Evolutionary conservation across 2,888 invertebrate genomes (phyloP).

Genomic region (Oeneis ivallda): DNA sequence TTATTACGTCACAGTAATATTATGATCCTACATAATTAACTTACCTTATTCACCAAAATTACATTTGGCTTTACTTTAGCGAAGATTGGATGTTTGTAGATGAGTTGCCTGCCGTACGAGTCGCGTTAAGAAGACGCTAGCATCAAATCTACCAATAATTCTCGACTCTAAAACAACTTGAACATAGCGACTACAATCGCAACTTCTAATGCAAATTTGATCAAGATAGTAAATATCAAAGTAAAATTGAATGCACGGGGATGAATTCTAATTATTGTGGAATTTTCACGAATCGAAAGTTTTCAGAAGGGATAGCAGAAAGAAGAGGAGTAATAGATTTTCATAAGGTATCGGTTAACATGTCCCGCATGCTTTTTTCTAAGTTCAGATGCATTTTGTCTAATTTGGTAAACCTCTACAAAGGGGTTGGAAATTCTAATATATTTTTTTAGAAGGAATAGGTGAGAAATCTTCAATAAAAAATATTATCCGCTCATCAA

Average conservation of each 20-base stretch:
- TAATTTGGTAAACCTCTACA: constrained; percentile 49
- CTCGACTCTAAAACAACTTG: constrained; percentile 74
- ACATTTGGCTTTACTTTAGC: constrained; percentile 27
- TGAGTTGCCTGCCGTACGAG: constrained; percentile 63
- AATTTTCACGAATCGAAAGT: constrained; percentile 79
- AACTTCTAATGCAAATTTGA: constrained; percentile 78
- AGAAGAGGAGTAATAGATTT: constrained; percentile 48
- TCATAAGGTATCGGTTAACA: constrained; percentile 53
- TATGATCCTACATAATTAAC: constrained; percentile 33
- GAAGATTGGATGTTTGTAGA: constrained; percentile 37
- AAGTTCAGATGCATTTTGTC: constrained; percentile 63
- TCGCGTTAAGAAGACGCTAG: constrained; percentile 74
- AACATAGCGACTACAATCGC: constrained; percentile 78
- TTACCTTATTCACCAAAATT: constrained; percentile 30
- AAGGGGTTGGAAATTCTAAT: constrained; percentile 27
- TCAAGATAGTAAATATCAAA: constrained; percentile 74
- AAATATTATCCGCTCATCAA: constrained; percentile 28
- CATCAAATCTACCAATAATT: constrained; percentile 74
- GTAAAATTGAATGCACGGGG: constrained; percentile 73
- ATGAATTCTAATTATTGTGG: constrained; percentile 72
- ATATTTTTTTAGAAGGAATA: constrained; percentile 12
- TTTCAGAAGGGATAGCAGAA: constrained; percentile 53
- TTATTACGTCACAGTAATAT: constrained; percentile 19
- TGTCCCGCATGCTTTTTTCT: constrained; percentile 68
- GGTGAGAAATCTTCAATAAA: constrained; percentile 23